Conservation (phyloP, 2,797 vertebrate genomes). For the Chromobotia macracanthus region DNA sequence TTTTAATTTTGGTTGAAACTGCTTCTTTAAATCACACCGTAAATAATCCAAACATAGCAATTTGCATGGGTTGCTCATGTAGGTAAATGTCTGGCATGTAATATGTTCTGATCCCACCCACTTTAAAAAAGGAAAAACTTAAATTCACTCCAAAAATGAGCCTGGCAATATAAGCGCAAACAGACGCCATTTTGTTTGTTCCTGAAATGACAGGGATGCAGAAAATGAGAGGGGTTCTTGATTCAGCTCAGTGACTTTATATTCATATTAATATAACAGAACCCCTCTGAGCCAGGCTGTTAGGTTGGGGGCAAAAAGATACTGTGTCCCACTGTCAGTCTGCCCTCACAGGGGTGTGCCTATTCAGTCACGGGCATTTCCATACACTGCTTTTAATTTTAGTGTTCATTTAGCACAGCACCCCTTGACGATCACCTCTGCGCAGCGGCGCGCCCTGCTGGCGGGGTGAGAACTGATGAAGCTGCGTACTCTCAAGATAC, state of each 20-base stretch:
- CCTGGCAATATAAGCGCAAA: background rate
- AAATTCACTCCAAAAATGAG: background rate
- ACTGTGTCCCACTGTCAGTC: slow-evolving; percentile 28
- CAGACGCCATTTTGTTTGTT: slow-evolving; percentile 12
- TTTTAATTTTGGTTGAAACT: too few species aligned
- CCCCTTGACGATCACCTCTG: slow-evolving; percentile 49
- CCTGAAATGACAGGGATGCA: slow-evolving; percentile 31
- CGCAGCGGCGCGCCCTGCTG: slow-evolving; percentile 55
- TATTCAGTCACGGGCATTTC: slow-evolving; percentile 36
- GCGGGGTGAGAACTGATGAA: slow-evolving; percentile 24
- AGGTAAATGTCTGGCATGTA: too few species aligned
- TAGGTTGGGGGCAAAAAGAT: slow-evolving; percentile 37
- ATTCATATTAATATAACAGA: slow-evolving; percentile 54
- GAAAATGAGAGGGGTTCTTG: slow-evolving; percentile 10
- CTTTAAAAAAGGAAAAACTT: background rate
- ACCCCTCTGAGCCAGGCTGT: slow-evolving; percentile 41
- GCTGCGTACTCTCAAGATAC: slow-evolving; percentile 7
- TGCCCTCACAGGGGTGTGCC: slow-evolving; percentile 38
- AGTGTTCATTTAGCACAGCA: slow-evolving; percentile 54
- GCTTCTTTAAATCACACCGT: too few species aligned
- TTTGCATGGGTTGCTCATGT: too few species aligned
- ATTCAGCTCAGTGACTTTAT: slow-evolving; percentile 43
- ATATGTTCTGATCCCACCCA: background rate
- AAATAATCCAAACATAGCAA: too few species aligned
- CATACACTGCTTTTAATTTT: slow-evolving; percentile 59